phyloP scores from a whole-genome alignment of 1,140 invertebrate genomes.

The Macrotrachela quadricornifera region DNA sequence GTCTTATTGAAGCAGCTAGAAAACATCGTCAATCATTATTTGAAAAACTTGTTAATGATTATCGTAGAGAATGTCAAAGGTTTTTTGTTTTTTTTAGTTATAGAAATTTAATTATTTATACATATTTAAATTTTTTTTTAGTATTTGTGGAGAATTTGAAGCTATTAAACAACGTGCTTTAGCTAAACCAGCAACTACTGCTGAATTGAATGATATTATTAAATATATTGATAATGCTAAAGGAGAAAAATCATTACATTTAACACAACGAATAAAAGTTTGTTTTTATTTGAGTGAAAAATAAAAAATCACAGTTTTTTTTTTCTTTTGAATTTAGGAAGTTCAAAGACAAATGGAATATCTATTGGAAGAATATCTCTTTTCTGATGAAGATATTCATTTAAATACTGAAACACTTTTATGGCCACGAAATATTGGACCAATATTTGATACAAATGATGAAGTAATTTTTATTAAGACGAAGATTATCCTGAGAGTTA shows the following conservation, averaged over 20 bases:
- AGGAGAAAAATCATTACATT: slow-evolving; percentile 32
- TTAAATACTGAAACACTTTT: slow-evolving; percentile 59
- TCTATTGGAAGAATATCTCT: slow-evolving; percentile 45
- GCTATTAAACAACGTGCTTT: slow-evolving; percentile 60
- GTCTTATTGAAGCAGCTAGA: background rate
- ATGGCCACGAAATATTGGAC: slow-evolving; percentile 69
- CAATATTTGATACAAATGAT: slow-evolving; percentile 37
- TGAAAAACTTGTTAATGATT: background rate
- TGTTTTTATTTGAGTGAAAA: slow-evolving; percentile 5
- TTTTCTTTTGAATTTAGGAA: slow-evolving; percentile 32
- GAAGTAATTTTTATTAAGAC: no score
- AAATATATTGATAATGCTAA: slow-evolving; percentile 46
- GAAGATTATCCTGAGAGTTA: no score
- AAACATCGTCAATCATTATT: slow-evolving; percentile 2
- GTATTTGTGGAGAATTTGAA: slow-evolving; percentile 58
- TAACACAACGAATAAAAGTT: slow-evolving; percentile 34
- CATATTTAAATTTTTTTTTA: background rate
- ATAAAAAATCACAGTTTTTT: background rate
- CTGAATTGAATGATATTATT: slow-evolving; percentile 57
- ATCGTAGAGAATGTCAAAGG: slow-evolving; percentile 2
- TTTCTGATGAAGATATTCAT: slow-evolving; percentile 50
- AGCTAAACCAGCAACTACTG: slow-evolving; percentile 59
- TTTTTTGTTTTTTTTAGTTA: background rate
- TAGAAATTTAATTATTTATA: no score
- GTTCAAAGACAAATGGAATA: slow-evolving; percentile 49